A percentile compares a stretch with the other conserved stretches of the same genome.
These are phyloP conservation scores for Podilymbus podiceps DNA, from an alignment of 2,113 vertebrate species.

Conservation along the genomic window DNA sequence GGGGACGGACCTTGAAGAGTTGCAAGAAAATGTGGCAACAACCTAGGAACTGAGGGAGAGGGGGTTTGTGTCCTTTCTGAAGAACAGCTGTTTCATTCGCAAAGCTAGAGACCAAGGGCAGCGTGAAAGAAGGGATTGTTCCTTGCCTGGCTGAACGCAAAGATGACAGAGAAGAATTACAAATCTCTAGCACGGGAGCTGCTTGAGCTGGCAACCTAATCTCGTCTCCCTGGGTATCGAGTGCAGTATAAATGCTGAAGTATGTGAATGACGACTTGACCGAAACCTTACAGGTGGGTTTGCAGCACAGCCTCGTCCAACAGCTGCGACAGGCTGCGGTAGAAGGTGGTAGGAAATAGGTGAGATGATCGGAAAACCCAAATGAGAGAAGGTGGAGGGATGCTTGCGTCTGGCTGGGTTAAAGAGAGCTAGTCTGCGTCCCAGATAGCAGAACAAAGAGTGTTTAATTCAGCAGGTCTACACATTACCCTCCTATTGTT, in stretches of 20 bases:
- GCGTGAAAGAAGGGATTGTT: background rate
- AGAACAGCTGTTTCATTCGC: background rate
- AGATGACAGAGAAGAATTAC: background rate
- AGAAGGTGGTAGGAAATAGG: background rate
- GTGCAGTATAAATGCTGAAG: background rate
- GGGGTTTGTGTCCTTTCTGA: background rate
- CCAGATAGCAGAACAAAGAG: background rate
- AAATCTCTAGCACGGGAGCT: background rate
- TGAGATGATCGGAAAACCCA: background rate
- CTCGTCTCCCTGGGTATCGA: background rate
- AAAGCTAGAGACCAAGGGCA: background rate
- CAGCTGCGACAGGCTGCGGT: background rate
- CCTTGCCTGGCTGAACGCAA: background rate
- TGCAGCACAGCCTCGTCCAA: background rate
- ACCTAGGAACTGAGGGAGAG: accelerated
- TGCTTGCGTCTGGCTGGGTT: background rate
- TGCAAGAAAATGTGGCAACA: background rate
- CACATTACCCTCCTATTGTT: background rate
- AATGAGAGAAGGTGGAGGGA: background rate
- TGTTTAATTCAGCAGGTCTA: background rate
- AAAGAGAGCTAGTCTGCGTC: background rate
- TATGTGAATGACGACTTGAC: background rate
- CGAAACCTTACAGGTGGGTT: background rate
- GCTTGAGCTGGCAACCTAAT: background rate
- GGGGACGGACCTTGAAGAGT: background rate